Evolutionary conservation across 2,888 invertebrate genomes (phyloP), one percentile per base, ranked within the genome.

Genomic region (Drosophila hamatofila): DNA sequence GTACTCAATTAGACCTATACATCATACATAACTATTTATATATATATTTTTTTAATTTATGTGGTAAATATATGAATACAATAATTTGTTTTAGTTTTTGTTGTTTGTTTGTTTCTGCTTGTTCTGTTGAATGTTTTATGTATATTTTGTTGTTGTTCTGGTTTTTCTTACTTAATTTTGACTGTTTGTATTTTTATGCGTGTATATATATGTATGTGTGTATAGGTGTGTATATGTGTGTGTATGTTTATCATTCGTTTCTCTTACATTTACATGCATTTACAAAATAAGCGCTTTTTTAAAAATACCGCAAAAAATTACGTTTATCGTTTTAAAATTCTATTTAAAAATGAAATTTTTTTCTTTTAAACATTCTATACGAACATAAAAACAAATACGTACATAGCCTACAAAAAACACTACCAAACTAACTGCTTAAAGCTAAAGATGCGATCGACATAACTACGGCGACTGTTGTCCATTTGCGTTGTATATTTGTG

Each of bases 401-500:
- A 80, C 81, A 80, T 78, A 87, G 85, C 83, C 89, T 91, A 88
- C 81, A 64, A 80, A 82, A 72, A 73, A 62, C 83, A 82, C 89
- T 91, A 90, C 73, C 75, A 84, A 92, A 92, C 92, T 92, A 92
- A 92, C 92, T 92, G 92, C 92, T 92, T 92, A 92, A 91, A 91
- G 92, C 91, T 91, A 92, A 89, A 79, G 92, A 92, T 91, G 92
- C 92, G 85, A 92, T 92, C 90, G 92, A 92, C 92, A 92, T 92
- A 80, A 92, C 92, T 89, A 92, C 91, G 80, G 92, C 92, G 82
- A 92, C 91, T 78, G 92, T 92, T 89, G 92, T 92, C 92, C 92
- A 92, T 80, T 92, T 92, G 86, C 92, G 91, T 92, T 92, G 92
- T 91, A 92, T 92, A 88, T 91, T 92, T 85, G 92, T 91, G 83